phyloP scores from a whole-genome alignment of 2,888 invertebrate species.

The Eugnorisma glareosa region DNA sequence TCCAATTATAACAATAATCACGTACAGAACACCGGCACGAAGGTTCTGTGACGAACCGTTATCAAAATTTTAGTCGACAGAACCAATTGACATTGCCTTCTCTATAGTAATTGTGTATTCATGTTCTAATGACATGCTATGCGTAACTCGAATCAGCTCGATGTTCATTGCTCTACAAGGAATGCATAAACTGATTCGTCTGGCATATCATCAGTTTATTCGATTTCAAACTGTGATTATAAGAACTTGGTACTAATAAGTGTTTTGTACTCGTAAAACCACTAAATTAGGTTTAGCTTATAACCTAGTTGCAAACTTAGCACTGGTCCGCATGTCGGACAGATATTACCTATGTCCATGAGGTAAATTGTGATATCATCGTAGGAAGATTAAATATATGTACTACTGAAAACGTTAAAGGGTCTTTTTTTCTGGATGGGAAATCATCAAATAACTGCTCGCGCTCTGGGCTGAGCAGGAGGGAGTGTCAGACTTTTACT shows the following conservation, averaged over 20 bases:
- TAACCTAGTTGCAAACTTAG: not conserved
- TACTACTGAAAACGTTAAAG: not conserved
- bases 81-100: constrained; percentile 50
- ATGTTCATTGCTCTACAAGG: constrained; percentile 27
- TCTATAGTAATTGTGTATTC: constrained; percentile 51
- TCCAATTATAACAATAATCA: constrained; percentile 73
- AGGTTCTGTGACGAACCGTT: constrained; percentile 60
- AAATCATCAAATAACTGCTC: too few species aligned
- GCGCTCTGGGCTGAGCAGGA: too few species aligned
- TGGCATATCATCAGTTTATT: not conserved
- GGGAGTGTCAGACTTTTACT: too few species aligned
- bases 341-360: not conserved
- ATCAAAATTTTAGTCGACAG: constrained; percentile 65
- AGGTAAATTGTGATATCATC: not conserved
- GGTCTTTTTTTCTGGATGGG: too few species aligned
- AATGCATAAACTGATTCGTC: constrained; percentile 13
- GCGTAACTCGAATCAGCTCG: not conserved
- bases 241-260: not conserved
- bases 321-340: not conserved
- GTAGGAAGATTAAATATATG: not conserved
- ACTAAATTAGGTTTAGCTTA: not conserved
- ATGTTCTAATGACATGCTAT: constrained; percentile 36
- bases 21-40: constrained; percentile 65
- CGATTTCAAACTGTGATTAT: not conserved
- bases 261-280: not conserved